Evolutionary conservation across 1,140 invertebrate species (phyloP).

Genomic region (Maniola jurtina): DNA sequence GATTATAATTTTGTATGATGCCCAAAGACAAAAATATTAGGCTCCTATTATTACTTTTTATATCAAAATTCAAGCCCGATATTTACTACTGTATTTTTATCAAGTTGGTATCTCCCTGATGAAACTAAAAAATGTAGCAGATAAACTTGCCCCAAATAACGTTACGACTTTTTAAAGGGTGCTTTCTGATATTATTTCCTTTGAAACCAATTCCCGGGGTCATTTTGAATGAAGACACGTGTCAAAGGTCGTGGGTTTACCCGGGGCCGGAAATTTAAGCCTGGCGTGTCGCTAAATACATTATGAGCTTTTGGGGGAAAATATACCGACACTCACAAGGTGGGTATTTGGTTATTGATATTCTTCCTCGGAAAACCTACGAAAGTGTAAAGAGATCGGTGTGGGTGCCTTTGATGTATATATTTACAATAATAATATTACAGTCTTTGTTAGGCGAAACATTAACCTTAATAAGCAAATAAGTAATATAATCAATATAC

Average conservation of each 20-base stretch:
- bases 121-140: not conserved
- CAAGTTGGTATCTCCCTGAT: too few species aligned
- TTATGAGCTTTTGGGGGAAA: slow-evolving; percentile 30
- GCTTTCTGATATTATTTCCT: slow-evolving; percentile 7
- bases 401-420: too few species aligned
- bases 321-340: not conserved
- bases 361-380: not conserved
- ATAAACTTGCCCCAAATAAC: not conserved
- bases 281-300: slow-evolving; percentile 29
- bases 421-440: too few species aligned
- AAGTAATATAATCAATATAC: too few species aligned
- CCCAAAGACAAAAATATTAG: too few species aligned
- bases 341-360: slow-evolving; percentile 4
- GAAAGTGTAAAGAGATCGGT: too few species aligned
- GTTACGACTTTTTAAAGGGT: not conserved
- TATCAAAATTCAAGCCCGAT: too few species aligned
- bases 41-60: too few species aligned
- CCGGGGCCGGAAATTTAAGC: slow-evolving; percentile 35
- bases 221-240: slow-evolving; percentile 33
- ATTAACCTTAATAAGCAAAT: too few species aligned
- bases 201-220: slow-evolving; percentile 15
- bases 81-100: too few species aligned
- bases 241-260: slow-evolving; percentile 23
- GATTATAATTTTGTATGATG: too few species aligned
- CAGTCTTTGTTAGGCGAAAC: too few species aligned